Percentiles rank a stretch among this genome's conserved stretches.
phyloP scores from a whole-genome alignment of 2,797 vertebrate species.

The Paramormyrops hopkinsi region DNA sequence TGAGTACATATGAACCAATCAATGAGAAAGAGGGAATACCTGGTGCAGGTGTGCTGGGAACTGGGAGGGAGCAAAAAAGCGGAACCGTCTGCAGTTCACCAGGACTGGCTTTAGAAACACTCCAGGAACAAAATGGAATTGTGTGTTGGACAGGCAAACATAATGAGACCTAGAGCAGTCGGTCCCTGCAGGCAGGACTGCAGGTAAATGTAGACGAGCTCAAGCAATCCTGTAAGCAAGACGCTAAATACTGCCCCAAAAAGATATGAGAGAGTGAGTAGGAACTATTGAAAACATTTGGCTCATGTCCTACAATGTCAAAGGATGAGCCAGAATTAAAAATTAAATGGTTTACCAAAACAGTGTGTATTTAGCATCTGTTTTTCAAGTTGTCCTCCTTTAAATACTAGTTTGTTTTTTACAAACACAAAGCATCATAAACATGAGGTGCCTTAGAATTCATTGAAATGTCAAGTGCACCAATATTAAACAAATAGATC shows the following conservation, averaged over 20 bases:
- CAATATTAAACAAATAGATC: not conserved
- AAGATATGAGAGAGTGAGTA: not conserved
- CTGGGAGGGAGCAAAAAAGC: not conserved
- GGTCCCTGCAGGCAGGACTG: not conserved
- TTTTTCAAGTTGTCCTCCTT: not conserved
- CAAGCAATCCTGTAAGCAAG: not conserved
- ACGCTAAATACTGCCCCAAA: not conserved
- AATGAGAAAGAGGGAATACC: not conserved
- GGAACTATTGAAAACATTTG: not conserved
- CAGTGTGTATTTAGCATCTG: not conserved
- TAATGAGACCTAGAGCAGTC: not conserved
- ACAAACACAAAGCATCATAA: not conserved
- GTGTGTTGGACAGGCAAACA: not conserved
- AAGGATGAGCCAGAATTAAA: not conserved
- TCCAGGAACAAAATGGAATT: not conserved
- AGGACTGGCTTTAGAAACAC: not conserved
- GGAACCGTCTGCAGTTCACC: not conserved
- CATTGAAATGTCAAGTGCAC: not conserved
- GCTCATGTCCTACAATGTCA: not conserved
- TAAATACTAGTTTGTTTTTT: not conserved
- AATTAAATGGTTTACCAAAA: not conserved
- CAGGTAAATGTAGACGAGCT: not conserved
- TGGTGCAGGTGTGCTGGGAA: not conserved
- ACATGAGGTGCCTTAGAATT: not conserved
- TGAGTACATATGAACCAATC: not conserved